These are phyloP conservation scores for Clupea harengus DNA, from an alignment of 2,113 vertebrate genomes.

Conservation along the genomic window DNA sequence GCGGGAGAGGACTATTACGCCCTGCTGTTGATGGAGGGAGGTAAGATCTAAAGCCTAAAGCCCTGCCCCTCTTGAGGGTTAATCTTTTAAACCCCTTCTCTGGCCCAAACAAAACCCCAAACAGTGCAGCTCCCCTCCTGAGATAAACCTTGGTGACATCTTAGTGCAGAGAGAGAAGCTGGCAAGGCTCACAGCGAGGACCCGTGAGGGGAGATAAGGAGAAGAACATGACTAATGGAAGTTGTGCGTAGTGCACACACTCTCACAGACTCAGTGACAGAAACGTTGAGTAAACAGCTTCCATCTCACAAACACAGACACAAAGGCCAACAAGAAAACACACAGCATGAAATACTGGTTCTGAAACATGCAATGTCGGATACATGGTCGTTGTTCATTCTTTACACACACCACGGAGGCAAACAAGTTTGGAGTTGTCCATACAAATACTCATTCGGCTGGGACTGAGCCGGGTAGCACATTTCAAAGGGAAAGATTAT, in stretches of 20 bases:
- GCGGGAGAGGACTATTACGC: not conserved
- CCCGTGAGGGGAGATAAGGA: not conserved
- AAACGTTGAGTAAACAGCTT: not conserved
- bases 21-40: not conserved
- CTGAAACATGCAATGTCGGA: not conserved
- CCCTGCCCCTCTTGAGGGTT: not conserved
- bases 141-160: not conserved
- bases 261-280: not conserved
- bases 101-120: not conserved
- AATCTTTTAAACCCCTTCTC: not conserved
- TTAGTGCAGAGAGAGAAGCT: not conserved
- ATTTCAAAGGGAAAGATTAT: not conserved
- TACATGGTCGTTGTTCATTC: not conserved
- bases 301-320: not conserved
- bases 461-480: not conserved
- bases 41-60: not conserved
- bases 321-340: not conserved
- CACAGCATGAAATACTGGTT: not conserved
- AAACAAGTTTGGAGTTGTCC: not conserved
- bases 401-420: not conserved
- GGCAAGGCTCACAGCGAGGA: not conserved
- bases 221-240: not conserved
- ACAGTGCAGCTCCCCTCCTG: not conserved
- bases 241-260: not conserved
- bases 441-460: not conserved